These are phyloP conservation scores for Nothobranchius furzeri DNA, from an alignment of 2,113 vertebrate genomes.

Conservation along the genomic window DNA sequence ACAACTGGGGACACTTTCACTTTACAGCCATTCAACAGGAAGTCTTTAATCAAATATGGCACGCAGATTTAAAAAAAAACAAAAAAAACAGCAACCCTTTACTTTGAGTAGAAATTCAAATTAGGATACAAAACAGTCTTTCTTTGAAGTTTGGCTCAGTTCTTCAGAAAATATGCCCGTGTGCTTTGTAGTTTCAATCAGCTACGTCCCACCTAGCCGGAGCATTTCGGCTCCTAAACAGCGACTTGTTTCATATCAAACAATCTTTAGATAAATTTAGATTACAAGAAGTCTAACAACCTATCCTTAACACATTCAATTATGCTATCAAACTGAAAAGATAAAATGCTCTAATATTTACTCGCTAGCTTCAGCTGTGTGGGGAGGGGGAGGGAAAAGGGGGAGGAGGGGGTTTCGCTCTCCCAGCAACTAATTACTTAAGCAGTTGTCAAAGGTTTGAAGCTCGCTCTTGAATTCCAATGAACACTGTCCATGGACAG, in stretches of 20 bases:
- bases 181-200: conserved; percentile 14
- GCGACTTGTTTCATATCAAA: conserved; percentile 30
- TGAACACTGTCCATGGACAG: conserved; percentile 79
- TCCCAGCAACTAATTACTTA: conserved; percentile 79
- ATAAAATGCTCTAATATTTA: conserved; percentile 72
- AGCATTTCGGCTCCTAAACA: conserved; percentile 10
- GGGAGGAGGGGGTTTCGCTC: conserved; percentile 44
- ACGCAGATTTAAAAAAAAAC: neutral
- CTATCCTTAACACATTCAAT: conserved; percentile 52
- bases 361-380: conserved; percentile 52
- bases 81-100: neutral
- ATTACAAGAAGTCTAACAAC: conserved; percentile 39
- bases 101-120: neutral
- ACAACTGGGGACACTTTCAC: conserved; percentile 9
- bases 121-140: neutral
- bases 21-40: neutral
- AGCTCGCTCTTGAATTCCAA: conserved; percentile 81
- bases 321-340: conserved; percentile 66
- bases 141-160: neutral
- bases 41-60: conserved; percentile 9
- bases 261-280: conserved; percentile 43
- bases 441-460: conserved; percentile 81
- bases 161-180: neutral
- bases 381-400: conserved; percentile 12
- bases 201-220: neutral